phyloP scores from a whole-genome alignment of 2,888 invertebrate genomes.

The Dexiosoma caninum region DNA sequence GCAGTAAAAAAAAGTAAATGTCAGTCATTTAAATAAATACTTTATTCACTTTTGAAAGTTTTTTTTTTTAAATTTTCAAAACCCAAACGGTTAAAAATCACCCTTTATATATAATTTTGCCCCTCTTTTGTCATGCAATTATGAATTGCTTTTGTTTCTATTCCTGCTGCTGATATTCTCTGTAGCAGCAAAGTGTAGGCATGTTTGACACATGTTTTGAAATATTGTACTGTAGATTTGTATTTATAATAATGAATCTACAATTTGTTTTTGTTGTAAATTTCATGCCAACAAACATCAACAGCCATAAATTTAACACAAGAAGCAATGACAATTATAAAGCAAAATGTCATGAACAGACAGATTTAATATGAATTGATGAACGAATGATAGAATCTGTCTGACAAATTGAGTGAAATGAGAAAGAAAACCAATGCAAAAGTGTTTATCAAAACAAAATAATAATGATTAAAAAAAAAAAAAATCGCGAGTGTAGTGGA shows the following conservation, averaged over 20 bases:
- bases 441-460: not conserved
- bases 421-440: not conserved
- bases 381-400: constrained; percentile 1
- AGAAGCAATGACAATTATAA: too few species aligned
- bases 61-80: too few species aligned
- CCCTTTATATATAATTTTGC: too few species aligned
- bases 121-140: too few species aligned
- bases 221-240: too few species aligned
- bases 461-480: too few species aligned
- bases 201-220: too few species aligned
- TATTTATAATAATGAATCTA: not conserved
- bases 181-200: not conserved
- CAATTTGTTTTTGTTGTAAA: not conserved
- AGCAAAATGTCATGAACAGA: constrained; percentile 54
- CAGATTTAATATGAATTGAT: constrained; percentile 56
- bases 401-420: constrained; percentile 19
- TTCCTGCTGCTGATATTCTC: constrained; percentile 26
- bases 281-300: constrained; percentile 23
- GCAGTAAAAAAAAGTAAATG: too few species aligned
- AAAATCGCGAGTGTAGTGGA: too few species aligned
- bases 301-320: not conserved
- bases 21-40: too few species aligned
- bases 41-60: too few species aligned
- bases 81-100: too few species aligned
- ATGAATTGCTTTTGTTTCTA: constrained; percentile 34